Percentiles rank a stretch among this genome's conserved stretches.
phyloP scores from a whole-genome alignment of 2,113 vertebrate genomes.

The Marmota monax region DNA sequence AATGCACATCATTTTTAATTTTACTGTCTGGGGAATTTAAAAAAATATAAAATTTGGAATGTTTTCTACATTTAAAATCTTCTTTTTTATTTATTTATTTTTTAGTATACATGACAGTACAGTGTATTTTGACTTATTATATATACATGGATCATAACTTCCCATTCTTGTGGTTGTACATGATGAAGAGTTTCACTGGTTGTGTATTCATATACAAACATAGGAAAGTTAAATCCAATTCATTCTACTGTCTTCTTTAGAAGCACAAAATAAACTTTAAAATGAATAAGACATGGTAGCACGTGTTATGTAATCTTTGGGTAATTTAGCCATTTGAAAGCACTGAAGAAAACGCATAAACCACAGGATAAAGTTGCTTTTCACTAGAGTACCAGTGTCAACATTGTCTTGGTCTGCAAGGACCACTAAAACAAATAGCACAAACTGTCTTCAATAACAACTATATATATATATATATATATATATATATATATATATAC shows the following conservation, averaged over 20 bases:
- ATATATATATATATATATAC: no score
- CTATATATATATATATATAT: no score
- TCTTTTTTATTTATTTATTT: not conserved
- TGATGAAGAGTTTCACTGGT: no score
- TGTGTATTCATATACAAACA: no score
- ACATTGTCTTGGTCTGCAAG: not conserved
- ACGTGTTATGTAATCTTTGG: not conserved
- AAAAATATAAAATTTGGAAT: not conserved
- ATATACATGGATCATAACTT: no score
- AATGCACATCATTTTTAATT: not conserved
- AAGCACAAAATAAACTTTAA: not conserved
- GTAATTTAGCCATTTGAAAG: not conserved
- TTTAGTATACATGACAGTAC: no score
- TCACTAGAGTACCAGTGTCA: not conserved
- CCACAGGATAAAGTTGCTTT: not conserved
- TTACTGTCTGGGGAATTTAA: not conserved
- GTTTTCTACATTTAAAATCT: slow-evolving; percentile 35
- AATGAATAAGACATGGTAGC: not conserved
- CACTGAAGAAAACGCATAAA: slow-evolving; percentile 20
- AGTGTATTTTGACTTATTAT: no score
- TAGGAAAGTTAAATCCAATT: no score
- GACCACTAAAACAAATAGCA: not conserved
- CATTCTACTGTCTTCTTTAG: not conserved
- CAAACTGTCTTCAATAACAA: not conserved
- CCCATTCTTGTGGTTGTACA: no score